A percentile compares a stretch with the other conserved stretches of the same genome.
phyloP scores from a whole-genome alignment of 2,113 vertebrate species.

The Rhea pennata region DNA sequence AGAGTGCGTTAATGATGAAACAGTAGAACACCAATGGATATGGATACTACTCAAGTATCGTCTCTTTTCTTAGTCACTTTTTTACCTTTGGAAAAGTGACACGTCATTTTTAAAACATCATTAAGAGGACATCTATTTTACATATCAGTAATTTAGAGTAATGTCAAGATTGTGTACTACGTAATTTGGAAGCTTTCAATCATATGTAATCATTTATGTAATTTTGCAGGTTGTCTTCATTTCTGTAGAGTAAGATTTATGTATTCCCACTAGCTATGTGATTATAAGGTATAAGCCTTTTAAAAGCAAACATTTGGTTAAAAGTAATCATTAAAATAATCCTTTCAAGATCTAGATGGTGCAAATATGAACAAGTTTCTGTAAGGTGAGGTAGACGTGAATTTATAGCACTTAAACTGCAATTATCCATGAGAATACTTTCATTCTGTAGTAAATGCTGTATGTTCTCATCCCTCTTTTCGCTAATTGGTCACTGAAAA shows the following conservation, averaged over 20 bases:
- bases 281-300: neutral
- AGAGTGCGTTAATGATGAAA: neutral
- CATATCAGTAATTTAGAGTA: neutral
- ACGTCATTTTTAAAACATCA: neutral
- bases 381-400: neutral
- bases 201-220: neutral
- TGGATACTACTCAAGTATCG: neutral
- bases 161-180: neutral
- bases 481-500: neutral
- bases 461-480: neutral
- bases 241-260: neutral
- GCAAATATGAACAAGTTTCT: neutral
- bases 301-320: neutral
- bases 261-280: neutral
- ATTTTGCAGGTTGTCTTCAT: neutral
- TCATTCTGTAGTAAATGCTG: neutral
- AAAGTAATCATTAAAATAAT: neutral
- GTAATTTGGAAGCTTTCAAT: neutral
- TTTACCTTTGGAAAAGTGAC: neutral
- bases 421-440: neutral
- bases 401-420: neutral
- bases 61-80: neutral
- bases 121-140: neutral
- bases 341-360: neutral
- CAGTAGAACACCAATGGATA: neutral